Percentiles rank a stretch among this genome's conserved stretches.
Evolutionary conservation across 2,888 invertebrate species (phyloP).

Genomic region (Acanthosepion lycidas): DNA sequence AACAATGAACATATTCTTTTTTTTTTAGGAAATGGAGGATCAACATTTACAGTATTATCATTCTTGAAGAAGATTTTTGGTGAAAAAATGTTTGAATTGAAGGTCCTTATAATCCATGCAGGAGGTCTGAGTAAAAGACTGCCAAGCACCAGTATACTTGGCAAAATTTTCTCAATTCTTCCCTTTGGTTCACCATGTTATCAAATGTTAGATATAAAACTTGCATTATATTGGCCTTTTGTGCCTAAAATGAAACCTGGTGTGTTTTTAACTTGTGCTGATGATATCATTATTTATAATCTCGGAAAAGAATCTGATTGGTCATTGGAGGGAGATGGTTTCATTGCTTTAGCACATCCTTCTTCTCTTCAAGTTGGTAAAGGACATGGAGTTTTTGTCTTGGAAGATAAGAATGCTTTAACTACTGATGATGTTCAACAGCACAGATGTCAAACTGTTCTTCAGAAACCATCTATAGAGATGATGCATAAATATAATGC

Average conservation of each 20-base stretch:
- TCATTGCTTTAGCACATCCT: conserved; percentile 76
- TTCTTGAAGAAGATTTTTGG: conserved; percentile 67
- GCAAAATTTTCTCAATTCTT: conserved; percentile 76
- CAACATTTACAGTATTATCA: conserved; percentile 73
- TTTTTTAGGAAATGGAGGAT: conserved; percentile 75
- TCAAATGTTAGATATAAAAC: conserved; percentile 76
- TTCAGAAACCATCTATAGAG: conserved; percentile 75
- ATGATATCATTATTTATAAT: conserved; percentile 75
- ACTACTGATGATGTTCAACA: conserved; percentile 55
- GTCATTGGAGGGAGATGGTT: conserved; percentile 68
- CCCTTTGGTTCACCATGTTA: conserved; percentile 72
- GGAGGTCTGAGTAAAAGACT: conserved; percentile 77
- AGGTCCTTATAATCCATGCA: conserved; percentile 75
- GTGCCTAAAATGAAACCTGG: conserved; percentile 73
- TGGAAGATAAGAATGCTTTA: conserved; percentile 60
- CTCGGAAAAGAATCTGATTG: conserved; percentile 60
- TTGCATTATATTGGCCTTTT: conserved; percentile 75
- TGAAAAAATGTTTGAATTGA: conserved; percentile 62
- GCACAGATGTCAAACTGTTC: conserved; percentile 72
- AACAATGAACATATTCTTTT: not conserved
- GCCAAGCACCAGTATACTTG: conserved; percentile 75
- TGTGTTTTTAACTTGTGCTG: conserved; percentile 75
- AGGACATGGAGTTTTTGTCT: conserved; percentile 76
- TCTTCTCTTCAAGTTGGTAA: conserved; percentile 74
- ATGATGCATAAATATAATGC: conserved; percentile 65